Percentiles rank a stretch among this genome's conserved stretches.
phyloP scores from a whole-genome alignment of 2,888 invertebrate species.

The Autographa pulchrina region DNA sequence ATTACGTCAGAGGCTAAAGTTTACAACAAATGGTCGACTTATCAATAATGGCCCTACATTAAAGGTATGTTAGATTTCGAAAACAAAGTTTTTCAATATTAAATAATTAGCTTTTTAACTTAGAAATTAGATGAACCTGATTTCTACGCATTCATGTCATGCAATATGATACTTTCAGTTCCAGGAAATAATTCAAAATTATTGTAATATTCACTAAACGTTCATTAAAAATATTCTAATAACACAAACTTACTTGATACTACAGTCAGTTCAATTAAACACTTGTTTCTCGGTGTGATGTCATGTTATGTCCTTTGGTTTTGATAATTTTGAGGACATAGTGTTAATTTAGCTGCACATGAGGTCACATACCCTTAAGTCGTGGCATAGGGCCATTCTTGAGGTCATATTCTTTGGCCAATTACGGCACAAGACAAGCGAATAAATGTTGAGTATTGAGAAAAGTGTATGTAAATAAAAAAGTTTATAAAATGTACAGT shows the following conservation, averaged over 20 bases:
- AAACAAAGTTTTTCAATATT: too few species aligned
- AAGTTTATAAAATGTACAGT: constrained; percentile 69
- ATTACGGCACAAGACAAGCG: constrained; percentile 11
- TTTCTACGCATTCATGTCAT: too few species aligned
- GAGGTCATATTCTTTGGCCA: background rate
- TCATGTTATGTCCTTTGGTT: background rate
- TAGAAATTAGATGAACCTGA: too few species aligned
- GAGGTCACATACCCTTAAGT: background rate
- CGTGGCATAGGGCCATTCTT: background rate
- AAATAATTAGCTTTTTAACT: too few species aligned
- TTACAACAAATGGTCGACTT: background rate
- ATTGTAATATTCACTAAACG: background rate
- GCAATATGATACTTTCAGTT: background rate
- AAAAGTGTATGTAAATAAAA: constrained; percentile 64
- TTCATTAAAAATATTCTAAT: too few species aligned
- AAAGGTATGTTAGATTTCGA: background rate
- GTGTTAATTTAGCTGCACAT: background rate
- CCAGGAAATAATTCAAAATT: background rate
- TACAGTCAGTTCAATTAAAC: too few species aligned
- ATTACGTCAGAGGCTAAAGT: background rate
- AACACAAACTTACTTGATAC: too few species aligned
- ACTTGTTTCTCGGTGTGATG: background rate
- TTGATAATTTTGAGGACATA: background rate
- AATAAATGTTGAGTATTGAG: constrained; percentile 45
- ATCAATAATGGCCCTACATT: background rate